Evolutionary conservation across 2,888 invertebrate genomes (phyloP), one percentile per base, ranked within the genome.

Genomic region (Myopa testacea): DNA sequence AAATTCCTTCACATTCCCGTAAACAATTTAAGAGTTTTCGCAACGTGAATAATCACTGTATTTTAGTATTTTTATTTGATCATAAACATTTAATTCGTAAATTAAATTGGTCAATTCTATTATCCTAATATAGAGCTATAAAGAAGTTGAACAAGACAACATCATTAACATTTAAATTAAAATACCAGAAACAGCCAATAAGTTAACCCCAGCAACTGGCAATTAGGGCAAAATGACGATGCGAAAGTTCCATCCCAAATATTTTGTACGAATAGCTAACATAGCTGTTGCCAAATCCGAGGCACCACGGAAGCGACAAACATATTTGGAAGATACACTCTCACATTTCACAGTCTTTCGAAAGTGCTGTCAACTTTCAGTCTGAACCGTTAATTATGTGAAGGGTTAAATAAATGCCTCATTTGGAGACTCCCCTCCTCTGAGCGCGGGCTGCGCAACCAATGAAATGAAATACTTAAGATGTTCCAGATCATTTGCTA

Each of bases 351-450:
- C 26, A 1, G 45, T 10, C 6, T 45, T 45, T 67, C 75, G 52
- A 7, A 67, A 69, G 12, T 69, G 69, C 69, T 37, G 65, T 38
- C 40, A 69, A 58, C 65, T 69, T 62, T 40, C 69, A 26, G 40
- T n/a, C 7, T 70, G 26, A 6, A 34, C 19, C 70, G 71, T 58
- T 69, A 75, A 75, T 69, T 75, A 71, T 71, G 76, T 69, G 50
- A 77, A 81, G 81, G 82, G 82, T 81, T 81, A 69, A 81, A 82
- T 81, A 82, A 82, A 81, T 82, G 79, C 79, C 81, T 79, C 79
- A 81, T 81, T 65, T 65, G 38, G 65, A 34, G 34, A 38, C 2
- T 58, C 38, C 69, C 38, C 19, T 40, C 73, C n/a, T n/a, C n/a
- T n/a, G n/a, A 10, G 10, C 4, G 4, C 60, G n/a, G 12, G 16